phyloP scores from a whole-genome alignment of 2,797 vertebrate species.

The Ficedula albicollis region DNA sequence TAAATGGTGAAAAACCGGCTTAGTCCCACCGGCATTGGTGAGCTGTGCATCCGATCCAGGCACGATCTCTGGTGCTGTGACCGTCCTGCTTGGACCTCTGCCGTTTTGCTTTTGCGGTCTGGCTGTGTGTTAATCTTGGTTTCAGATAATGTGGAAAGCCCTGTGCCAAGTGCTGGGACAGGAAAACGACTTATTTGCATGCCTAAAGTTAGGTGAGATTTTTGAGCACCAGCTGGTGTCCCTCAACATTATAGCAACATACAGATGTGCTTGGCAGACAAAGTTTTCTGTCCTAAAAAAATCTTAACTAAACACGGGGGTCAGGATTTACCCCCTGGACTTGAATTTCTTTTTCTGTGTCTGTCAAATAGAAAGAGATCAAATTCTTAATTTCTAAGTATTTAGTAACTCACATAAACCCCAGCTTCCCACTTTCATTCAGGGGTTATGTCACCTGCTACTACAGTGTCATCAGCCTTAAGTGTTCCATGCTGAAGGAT shows the following conservation, averaged over 20 bases:
- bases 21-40: background rate
- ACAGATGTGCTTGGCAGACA: background rate
- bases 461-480: background rate
- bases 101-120: background rate
- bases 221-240: background rate
- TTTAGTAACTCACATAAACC: background rate
- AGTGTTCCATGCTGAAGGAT: background rate
- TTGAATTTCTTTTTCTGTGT: background rate
- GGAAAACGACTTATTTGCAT: background rate
- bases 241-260: background rate
- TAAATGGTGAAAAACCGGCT: background rate
- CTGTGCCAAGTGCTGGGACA: background rate
- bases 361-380: background rate
- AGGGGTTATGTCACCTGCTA: background rate
- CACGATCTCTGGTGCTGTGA: background rate
- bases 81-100: background rate
- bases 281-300: background rate
- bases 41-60: background rate
- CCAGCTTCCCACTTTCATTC: background rate
- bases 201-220: background rate
- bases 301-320: rapidly evolving
- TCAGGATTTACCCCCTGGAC: background rate
- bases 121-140: background rate
- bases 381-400: background rate
- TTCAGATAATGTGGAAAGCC: background rate